phyloP scores from a whole-genome alignment of 2,113 vertebrate species.

The Argyrosomus japonicus region DNA sequence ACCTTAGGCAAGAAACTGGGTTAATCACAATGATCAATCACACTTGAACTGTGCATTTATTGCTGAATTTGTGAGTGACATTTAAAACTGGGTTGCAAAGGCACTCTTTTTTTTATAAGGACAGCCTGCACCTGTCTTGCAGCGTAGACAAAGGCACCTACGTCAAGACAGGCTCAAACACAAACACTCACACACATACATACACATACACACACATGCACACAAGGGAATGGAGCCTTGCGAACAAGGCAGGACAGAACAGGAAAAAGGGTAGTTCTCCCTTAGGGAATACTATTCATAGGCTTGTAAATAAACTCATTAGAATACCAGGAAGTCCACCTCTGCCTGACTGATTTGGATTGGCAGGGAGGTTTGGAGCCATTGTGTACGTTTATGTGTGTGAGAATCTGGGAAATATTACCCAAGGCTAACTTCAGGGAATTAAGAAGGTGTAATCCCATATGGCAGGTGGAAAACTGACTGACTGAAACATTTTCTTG shows the following conservation, averaged over 20 bases:
- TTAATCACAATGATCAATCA: constrained; percentile 10
- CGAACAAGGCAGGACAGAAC: constrained; percentile 31
- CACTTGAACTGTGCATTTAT: neutral
- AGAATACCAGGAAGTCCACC: constrained; percentile 73
- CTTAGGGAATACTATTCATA: constrained; percentile 69
- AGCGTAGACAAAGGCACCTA: constrained; percentile 59
- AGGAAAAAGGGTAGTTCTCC: constrained; percentile 48
- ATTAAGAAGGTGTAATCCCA: neutral
- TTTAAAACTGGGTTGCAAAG: constrained; percentile 38
- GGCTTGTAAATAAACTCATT: constrained; percentile 76
- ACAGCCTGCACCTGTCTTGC: constrained; percentile 37
- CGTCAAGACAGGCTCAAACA: constrained; percentile 17
- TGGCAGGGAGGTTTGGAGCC: constrained; percentile 41
- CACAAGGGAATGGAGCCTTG: constrained; percentile 34
- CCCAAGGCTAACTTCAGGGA: neutral
- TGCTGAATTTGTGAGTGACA: neutral
- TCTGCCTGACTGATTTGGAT: constrained; percentile 47
- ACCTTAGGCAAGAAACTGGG: neutral
- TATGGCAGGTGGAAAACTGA: neutral
- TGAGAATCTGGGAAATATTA: constrained; percentile 18
- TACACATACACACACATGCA: neutral
- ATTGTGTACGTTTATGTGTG: constrained; percentile 22
- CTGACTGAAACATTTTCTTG: neutral
- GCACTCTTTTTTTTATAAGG: neutral
- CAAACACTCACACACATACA: neutral